A percentile compares a stretch with the other conserved stretches of the same genome.
These are phyloP conservation scores for Scolanthus callimorphus DNA, from an alignment of 92 coral and sea anemone species.

Conservation along the genomic window DNA sequence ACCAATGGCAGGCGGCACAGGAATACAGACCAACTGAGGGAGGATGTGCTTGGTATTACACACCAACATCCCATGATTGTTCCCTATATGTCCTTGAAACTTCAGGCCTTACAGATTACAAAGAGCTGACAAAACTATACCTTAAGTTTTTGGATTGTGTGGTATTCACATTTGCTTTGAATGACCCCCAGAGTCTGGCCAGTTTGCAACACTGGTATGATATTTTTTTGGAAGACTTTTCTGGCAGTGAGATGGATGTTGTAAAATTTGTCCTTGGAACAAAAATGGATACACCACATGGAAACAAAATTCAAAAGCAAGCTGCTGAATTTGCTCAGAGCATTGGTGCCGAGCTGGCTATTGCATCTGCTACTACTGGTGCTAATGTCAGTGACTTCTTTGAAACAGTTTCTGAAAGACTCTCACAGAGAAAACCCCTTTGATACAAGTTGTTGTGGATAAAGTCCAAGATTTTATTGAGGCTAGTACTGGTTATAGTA, in stretches of 20 bases:
- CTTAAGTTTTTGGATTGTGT: conserved; percentile 46
- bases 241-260: conserved; percentile 23
- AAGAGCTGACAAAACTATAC: conserved; percentile 22
- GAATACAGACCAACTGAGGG: conserved; percentile 49
- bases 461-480: neutral
- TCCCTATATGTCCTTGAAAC: conserved; percentile 48
- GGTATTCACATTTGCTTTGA: conserved; percentile 55
- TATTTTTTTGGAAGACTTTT: conserved; percentile 11
- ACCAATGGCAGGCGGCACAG: conserved; percentile 9
- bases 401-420: conserved; percentile 18
- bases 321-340: conserved; percentile 34
- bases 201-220: conserved; percentile 44
- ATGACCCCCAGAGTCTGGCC: conserved; percentile 48
- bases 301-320: conserved; percentile 31
- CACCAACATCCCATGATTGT: conserved; percentile 30
- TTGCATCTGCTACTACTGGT: conserved; percentile 51
- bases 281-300: conserved; percentile 37
- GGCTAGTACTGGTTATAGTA: neutral
- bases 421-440: neutral
- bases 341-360: conserved; percentile 44
- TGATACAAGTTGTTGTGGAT: neutral
- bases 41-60: conserved; percentile 29
- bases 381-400: conserved; percentile 40
- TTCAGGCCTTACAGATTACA: conserved; percentile 38
- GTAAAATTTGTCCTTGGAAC: conserved; percentile 60